Evolutionary conservation across 2,113 vertebrate genomes (phyloP).

Genomic region (Ahaetulla prasina): DNA sequence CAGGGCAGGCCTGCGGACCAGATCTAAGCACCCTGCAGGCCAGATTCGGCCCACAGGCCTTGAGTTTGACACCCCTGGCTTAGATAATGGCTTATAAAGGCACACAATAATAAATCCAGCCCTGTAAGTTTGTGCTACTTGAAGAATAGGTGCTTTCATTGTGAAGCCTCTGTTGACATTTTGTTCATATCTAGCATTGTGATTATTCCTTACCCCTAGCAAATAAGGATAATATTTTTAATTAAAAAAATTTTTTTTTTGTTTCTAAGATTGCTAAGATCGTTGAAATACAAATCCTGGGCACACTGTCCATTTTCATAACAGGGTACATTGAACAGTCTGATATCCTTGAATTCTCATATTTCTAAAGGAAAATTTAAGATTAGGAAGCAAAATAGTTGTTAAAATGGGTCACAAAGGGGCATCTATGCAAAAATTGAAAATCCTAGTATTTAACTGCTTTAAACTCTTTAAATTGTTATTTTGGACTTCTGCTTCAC

Average conservation of each 20-base stretch:
- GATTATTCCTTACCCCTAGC: neutral
- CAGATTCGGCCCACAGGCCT: too few species aligned
- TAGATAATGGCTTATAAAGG: neutral
- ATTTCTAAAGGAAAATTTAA: neutral
- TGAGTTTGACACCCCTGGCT: neutral
- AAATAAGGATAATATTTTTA: neutral
- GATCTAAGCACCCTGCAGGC: too few species aligned
- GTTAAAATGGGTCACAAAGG: constrained; percentile 25
- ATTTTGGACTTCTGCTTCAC: neutral
- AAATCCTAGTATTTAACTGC: constrained; percentile 14
- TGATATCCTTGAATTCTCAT: constrained; percentile 14
- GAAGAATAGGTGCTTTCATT: neutral
- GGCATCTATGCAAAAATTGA: neutral
- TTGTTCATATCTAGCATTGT: neutral
- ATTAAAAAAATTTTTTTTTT: neutral
- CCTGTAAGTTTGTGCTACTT: neutral
- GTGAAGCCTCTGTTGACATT: neutral
- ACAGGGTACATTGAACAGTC: neutral
- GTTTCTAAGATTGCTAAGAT: constrained; percentile 14
- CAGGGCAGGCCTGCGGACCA: too few species aligned
- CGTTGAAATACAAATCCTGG: constrained; percentile 37
- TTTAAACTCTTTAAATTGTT: constrained; percentile 3
- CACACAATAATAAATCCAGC: neutral
- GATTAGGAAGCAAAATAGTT: neutral
- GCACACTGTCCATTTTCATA: constrained; percentile 9